A percentile compares a stretch with the other conserved stretches of the same genome.
These are phyloP conservation scores for Hirundo rustica DNA, from an alignment of 2,797 vertebrate genomes.

Conservation along the genomic window DNA sequence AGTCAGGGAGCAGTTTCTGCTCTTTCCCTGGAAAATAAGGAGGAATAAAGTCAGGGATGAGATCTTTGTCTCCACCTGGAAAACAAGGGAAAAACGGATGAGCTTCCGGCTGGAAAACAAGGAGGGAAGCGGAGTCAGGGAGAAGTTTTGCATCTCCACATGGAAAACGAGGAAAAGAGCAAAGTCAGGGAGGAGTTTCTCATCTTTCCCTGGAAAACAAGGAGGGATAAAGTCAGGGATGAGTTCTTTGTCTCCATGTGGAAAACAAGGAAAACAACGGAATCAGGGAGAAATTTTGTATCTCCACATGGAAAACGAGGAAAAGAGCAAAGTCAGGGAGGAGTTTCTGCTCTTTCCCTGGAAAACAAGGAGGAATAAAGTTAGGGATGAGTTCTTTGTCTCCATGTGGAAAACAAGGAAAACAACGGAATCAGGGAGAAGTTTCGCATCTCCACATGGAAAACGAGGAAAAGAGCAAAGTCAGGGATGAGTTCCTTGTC, in stretches of 20 bases:
- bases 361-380: not conserved
- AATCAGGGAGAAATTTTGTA: too few species aligned
- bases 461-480: not conserved
- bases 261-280: not conserved
- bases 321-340: too few species aligned
- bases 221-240: not conserved
- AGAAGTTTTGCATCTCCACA: too few species aligned
- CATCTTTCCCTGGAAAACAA: conserved; percentile 83
- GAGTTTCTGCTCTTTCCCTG: conserved; percentile 66
- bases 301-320: not conserved
- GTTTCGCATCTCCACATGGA: rapidly evolving
- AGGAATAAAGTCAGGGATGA: too few species aligned
- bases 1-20: too few species aligned
- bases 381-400: rapidly evolving
- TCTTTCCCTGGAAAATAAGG: conserved; percentile 82
- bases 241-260: not conserved
- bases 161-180: not conserved
- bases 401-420: too few species aligned
- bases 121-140: too few species aligned
- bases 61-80: rapidly evolving
- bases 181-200: conserved; percentile 68
- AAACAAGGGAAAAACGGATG: not conserved
- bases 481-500: rapidly evolving
- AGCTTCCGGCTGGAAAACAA: too few species aligned
- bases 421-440: not conserved